A percentile compares a stretch with the other conserved stretches of the same genome.
Evolutionary conservation across 1,140 invertebrate species (phyloP).

Genomic region (Megathymus violae): DNA sequence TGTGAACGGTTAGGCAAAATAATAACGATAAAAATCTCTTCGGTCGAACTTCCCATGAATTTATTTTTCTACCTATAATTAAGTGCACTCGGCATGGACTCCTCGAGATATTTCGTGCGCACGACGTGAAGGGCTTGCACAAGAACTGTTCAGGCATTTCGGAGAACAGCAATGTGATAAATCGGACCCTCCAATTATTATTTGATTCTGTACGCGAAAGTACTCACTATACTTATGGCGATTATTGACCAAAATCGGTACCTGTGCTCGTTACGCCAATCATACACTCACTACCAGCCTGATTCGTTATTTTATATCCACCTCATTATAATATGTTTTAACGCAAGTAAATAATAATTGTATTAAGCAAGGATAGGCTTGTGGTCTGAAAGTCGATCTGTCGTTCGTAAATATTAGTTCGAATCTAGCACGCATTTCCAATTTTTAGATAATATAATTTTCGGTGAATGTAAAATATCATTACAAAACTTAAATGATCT

Average conservation of each 20-base stretch:
- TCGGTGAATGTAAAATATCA: too few relatives aligned
- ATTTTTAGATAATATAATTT: too few relatives aligned
- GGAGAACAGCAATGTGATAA: conserved; percentile 81
- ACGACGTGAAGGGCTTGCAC: conserved; percentile 80
- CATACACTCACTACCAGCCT: conserved; percentile 54
- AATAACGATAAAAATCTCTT: conserved; percentile 64
- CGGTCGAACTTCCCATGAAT: conserved; percentile 73
- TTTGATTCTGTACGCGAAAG: conserved; percentile 80
- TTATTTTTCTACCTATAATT: conserved; percentile 82
- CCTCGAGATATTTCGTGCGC: conserved; percentile 78
- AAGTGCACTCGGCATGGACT: conserved; percentile 75
- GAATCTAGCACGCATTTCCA: too few relatives aligned
- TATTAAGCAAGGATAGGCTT: too few relatives aligned
- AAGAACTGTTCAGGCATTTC: conserved; percentile 79
- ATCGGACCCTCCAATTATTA: conserved; percentile 82
- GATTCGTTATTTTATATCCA: conserved; percentile 32
- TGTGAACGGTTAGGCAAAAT: conserved; percentile 70
- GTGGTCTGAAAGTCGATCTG: too few relatives aligned
- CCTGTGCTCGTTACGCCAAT: conserved; percentile 79
- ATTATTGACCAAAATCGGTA: conserved; percentile 81
- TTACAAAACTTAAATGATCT: too few relatives aligned
- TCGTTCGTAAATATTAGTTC: too few relatives aligned
- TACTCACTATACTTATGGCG: conserved; percentile 79
- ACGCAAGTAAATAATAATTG: too few relatives aligned
- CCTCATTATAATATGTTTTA: conserved; percentile 31